Evolutionary conservation across 2,113 vertebrate genomes (phyloP).

Genomic region (Promerops cafer): DNA sequence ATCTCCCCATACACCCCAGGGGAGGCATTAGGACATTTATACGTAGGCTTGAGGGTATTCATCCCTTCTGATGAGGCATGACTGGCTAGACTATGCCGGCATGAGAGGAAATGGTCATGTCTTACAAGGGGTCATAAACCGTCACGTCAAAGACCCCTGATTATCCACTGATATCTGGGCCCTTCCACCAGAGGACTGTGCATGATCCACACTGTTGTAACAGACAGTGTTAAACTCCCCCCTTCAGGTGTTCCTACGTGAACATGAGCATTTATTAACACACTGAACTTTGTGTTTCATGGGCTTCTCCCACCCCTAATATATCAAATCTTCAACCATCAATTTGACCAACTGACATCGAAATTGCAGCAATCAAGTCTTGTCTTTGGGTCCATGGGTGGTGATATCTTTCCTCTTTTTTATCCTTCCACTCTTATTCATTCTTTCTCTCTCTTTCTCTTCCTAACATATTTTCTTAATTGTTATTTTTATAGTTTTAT

Average conservation of each 20-base stretch:
- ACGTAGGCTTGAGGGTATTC: neutral
- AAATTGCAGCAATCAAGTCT: neutral
- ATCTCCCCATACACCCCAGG: no score
- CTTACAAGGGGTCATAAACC: neutral
- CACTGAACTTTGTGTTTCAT: neutral
- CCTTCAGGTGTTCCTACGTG: neutral
- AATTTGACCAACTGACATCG: accelerated
- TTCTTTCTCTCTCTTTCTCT: neutral
- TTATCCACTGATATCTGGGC: neutral
- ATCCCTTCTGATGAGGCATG: neutral
- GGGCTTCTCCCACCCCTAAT: neutral
- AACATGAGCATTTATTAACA: neutral
- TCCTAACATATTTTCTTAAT: neutral
- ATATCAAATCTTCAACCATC: neutral
- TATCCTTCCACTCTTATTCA: neutral
- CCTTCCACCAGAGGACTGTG: neutral
- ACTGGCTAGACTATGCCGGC: neutral
- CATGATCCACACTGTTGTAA: neutral
- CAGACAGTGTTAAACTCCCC: neutral
- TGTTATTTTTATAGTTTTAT: neutral
- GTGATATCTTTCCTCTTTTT: neutral
- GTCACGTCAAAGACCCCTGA: neutral
- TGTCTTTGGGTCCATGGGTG: neutral
- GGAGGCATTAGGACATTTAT: neutral
- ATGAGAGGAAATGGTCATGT: neutral